Evolutionary conservation across 2,797 vertebrate species (phyloP), one percentile per base, ranked within the genome.

Genomic region (Valencia hispanica): DNA sequence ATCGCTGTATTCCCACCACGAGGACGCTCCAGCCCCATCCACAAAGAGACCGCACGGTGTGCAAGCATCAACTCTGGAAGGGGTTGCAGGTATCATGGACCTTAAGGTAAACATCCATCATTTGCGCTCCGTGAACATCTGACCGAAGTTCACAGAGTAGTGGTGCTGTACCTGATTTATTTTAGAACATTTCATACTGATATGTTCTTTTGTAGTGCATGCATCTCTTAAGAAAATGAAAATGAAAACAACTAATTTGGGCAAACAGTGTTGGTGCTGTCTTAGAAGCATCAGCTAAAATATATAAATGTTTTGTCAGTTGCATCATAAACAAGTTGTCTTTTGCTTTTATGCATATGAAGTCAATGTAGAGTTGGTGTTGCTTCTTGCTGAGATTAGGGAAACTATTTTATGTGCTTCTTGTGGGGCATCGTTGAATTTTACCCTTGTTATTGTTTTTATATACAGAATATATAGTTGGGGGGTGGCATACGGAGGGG

Each of bases 71-170:
- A 86, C 89, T 17, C 91, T 97, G 72, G 94, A 96, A 36, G 97
- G 97, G 57, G 97, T 97, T 94, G 95, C 94, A 82, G 95, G 96
- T 82, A 94, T 99, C 89, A 88, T 94, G 80, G 96, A 98, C 91
- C 96, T 95, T 73, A 96, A 98, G 97, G 97, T 98, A 95, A 97
- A 93, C n/a, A 73, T 53, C 9, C n/a, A 39, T 73, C 79, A 25
- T 59, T 70, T 79, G 48, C 68, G 69, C 55, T 66, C 20, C 15
- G 25, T 69, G 27, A 36, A 4, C 10, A 70, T 79, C 47, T 22
- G 57, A 65, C 45, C 15, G n/a, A 34, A 41, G 3, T 20, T 53
- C 22, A 47, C 9, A 25, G 22, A 61, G 15, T 43, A 25, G 66
- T 68, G 36, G 45, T 48, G 65, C 20, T 72, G 61, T 53, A 74